Percentiles rank a stretch among this genome's conserved stretches.
These are phyloP conservation scores for Adelges cooleyi DNA, from an alignment of 1,140 invertebrate genomes.

Conservation along the genomic window DNA sequence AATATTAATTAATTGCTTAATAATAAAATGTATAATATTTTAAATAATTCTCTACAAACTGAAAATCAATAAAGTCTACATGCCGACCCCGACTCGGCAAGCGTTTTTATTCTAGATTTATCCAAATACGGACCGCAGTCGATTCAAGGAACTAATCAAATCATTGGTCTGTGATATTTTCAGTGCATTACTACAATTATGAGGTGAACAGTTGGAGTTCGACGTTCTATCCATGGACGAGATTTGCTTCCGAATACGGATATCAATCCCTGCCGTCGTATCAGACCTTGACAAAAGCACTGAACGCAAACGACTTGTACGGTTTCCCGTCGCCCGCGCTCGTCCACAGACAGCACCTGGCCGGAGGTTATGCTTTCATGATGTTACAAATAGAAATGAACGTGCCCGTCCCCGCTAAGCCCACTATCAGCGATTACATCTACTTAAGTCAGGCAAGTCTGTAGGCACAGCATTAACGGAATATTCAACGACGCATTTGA, in stretches of 20 bases:
- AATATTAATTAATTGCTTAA: no score
- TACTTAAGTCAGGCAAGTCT: conserved; percentile 62
- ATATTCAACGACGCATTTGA: no score
- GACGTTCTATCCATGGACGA: conserved; percentile 59
- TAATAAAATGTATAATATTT: no score
- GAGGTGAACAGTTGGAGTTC: conserved; percentile 65
- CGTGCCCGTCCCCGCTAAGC: conserved; percentile 37
- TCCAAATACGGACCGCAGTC: no score
- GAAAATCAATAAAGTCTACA: no score
- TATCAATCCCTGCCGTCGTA: conserved; percentile 76
- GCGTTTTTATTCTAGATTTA: no score
- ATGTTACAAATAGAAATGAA: conserved; percentile 46
- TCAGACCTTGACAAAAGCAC: conserved; percentile 47
- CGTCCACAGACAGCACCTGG: conserved; percentile 70
- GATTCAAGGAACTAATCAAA: no score
- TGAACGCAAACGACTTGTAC: conserved; percentile 46
- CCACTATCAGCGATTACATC: conserved; percentile 45
- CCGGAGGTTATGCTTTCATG: conserved; percentile 53
- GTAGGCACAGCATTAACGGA: no score
- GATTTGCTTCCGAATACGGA: conserved; percentile 93
- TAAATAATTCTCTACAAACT: no score
- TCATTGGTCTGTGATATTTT: conserved; percentile 33
- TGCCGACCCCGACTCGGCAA: no score
- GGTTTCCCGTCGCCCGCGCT: conserved; percentile 49
- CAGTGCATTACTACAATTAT: conserved; percentile 90